Conservation (phyloP, 2,888 invertebrate species). For the Nomada ruficornis region DNA sequence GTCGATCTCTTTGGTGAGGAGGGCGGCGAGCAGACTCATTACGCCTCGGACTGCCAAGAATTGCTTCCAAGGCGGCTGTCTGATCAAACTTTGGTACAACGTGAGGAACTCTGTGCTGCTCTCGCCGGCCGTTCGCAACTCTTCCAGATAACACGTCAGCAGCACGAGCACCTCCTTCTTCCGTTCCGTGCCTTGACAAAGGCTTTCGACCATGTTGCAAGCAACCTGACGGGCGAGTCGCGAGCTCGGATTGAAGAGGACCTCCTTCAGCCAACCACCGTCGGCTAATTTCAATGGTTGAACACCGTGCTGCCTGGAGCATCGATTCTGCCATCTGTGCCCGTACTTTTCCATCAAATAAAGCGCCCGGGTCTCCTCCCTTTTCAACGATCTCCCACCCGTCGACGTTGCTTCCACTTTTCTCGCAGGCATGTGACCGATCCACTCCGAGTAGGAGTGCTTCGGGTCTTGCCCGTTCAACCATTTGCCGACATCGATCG, state of each 20-base stretch:
- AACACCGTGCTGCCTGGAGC: conserved; percentile 85
- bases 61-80: conserved; percentile 96
- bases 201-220: conserved; percentile 94
- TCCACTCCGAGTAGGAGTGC: conserved; percentile 91
- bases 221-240: conserved; percentile 94
- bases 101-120: conserved; percentile 96
- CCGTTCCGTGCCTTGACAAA: conserved; percentile 89
- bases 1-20: conserved; percentile 95
- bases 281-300: conserved; percentile 88
- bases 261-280: conserved; percentile 95
- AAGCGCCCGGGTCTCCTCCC: conserved; percentile 82
- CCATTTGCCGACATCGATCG: conserved; percentile 91
- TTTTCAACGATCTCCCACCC: conserved; percentile 77
- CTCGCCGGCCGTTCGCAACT: conserved; percentile 95
- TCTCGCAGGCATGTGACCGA: conserved; percentile 87
- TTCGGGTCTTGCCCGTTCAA: conserved; percentile 88
- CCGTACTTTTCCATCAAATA: conserved; percentile 92
- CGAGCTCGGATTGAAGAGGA: conserved; percentile 96
- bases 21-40: conserved; percentile 92
- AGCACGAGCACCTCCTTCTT: conserved; percentile 92
- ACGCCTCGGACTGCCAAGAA: conserved; percentile 96
- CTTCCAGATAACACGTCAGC: conserved; percentile 94
- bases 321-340: conserved; percentile 87
- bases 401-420: conserved; percentile 72
- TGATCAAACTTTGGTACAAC: conserved; percentile 93